Conservation (phyloP, 1,140 invertebrate species). For the Pachypsylla venusta region DNA sequence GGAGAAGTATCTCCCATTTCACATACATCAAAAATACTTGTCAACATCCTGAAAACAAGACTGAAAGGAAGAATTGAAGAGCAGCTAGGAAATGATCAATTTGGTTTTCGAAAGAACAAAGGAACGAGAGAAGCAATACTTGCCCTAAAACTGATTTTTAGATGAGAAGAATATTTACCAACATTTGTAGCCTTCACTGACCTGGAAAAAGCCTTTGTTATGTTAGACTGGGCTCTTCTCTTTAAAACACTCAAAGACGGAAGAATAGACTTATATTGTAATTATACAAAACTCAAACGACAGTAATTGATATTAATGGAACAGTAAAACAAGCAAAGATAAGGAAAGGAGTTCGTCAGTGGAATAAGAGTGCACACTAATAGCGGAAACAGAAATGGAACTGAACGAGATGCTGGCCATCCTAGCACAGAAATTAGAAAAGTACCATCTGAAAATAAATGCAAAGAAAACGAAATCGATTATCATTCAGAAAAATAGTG, state of each 20-base stretch:
- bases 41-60: constrained; percentile 12
- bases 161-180: constrained; percentile 11
- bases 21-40: constrained; percentile 12
- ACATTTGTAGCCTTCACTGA: constrained; percentile 14
- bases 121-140: constrained; percentile 12
- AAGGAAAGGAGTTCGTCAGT: constrained; percentile 15
- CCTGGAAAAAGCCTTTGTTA: constrained; percentile 13
- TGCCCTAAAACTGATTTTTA: constrained; percentile 11
- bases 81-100: constrained; percentile 1
- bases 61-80: constrained; percentile 10
- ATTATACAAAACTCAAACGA: constrained; percentile 12
- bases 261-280: constrained; percentile 12
- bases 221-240: constrained; percentile 13
- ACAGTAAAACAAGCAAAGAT: constrained; percentile 5
- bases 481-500: constrained; percentile 7
- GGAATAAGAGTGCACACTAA: constrained; percentile 12
- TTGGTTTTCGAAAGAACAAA: constrained; percentile 9
- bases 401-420: constrained; percentile 11
- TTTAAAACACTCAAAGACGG: constrained; percentile 13
- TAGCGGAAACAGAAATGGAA: constrained; percentile 10
- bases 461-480: constrained; percentile 13
- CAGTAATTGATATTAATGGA: constrained; percentile 13
- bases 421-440: neutral
- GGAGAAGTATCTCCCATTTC: neutral
- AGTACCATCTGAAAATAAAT: constrained; percentile 13